Conservation (phyloP, 2,797 vertebrate species). For the Oophaga sylvatica region DNA sequence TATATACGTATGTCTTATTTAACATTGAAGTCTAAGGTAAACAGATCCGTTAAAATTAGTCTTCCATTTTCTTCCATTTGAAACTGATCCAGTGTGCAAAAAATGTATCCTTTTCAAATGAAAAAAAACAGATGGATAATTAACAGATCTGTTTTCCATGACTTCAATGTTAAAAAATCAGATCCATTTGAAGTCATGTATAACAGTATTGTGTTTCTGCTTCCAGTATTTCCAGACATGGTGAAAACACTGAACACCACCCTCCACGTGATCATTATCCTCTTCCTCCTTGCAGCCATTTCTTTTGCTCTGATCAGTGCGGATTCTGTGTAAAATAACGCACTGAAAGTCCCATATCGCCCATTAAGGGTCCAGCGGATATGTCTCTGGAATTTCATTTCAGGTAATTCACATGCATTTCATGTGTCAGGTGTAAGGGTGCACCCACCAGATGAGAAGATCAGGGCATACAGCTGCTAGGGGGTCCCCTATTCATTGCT, state of each 20-base stretch:
- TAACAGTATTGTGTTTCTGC: conserved; percentile 34
- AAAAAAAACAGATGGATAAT: too few relatives aligned
- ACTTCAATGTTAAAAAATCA: too few relatives aligned
- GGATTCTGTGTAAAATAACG: conserved; percentile 92
- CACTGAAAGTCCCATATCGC: conserved; percentile 89
- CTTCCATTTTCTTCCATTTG: too few relatives aligned
- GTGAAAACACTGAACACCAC: conserved; percentile 84
- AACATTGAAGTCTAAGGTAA: too few relatives aligned
- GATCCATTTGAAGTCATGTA: too few relatives aligned
- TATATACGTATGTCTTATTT: too few relatives aligned
- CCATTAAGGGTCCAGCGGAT: conserved; percentile 91
- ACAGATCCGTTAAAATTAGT: too few relatives aligned
- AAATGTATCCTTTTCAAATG: too few relatives aligned
- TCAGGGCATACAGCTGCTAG: too few relatives aligned
- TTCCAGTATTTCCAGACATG: conserved; percentile 91
- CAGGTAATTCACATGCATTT: conserved; percentile 75
- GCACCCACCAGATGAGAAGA: too few relatives aligned
- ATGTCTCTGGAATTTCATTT: conserved; percentile 91
- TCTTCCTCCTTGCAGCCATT: conserved; percentile 86
- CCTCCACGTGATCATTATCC: conserved; percentile 86
- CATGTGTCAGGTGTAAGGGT: not conserved
- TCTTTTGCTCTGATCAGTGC: conserved; percentile 88
- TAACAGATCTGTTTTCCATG: too few relatives aligned
- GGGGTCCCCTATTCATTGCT: not conserved
- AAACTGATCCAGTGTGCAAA: too few relatives aligned